These are phyloP conservation scores for Cyrtorhinus lividipennis DNA, from an alignment of 1,140 invertebrate genomes.

Conservation along the genomic window DNA sequence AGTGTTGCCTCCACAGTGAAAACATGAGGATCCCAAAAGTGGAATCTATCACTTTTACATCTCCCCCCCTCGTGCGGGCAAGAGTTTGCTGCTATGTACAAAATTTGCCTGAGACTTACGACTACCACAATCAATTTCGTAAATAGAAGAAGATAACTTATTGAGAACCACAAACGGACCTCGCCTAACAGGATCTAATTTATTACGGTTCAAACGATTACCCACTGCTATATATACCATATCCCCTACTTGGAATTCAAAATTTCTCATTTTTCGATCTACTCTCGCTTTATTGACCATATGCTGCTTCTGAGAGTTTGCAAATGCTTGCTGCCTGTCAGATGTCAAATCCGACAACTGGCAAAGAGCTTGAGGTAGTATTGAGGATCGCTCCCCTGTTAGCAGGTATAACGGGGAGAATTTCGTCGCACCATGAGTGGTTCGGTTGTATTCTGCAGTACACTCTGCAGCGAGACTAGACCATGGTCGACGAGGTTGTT, in stretches of 20 bases:
- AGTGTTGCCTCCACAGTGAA: no score
- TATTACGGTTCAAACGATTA: neutral
- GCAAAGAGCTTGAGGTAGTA: neutral
- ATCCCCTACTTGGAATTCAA: neutral
- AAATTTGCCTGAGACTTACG: neutral
- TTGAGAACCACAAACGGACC: neutral
- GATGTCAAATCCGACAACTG: neutral
- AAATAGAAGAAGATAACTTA: neutral
- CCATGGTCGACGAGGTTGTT: neutral
- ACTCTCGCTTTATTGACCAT: neutral
- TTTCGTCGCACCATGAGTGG: neutral
- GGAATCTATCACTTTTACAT: neutral
- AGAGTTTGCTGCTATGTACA: neutral
- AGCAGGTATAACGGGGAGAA: neutral
- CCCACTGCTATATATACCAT: neutral
- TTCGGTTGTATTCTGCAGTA: neutral
- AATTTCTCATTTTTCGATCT: neutral
- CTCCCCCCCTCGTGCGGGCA: neutral
- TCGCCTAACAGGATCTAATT: neutral
- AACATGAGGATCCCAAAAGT: no score
- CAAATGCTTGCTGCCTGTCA: neutral
- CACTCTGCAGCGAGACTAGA: neutral
- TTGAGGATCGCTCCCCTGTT: neutral
- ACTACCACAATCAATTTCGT: neutral
- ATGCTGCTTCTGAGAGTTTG: neutral